phyloP scores from a whole-genome alignment of 2,113 vertebrate genomes.

The Chionis minor region DNA sequence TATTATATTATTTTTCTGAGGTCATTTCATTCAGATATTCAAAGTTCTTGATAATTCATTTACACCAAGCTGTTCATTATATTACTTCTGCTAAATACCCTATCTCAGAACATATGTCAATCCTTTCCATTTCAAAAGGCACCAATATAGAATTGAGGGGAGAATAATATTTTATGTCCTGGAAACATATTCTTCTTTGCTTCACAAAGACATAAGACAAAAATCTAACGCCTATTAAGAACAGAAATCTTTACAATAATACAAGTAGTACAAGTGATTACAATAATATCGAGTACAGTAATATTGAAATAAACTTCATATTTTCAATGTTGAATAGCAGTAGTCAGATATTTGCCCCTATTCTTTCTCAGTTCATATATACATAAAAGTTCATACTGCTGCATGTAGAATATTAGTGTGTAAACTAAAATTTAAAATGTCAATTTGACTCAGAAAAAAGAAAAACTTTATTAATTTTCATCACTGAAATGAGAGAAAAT shows the following conservation, averaged over 20 bases:
- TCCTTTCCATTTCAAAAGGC: neutral
- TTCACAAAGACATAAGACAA: neutral
- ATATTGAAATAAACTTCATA: neutral
- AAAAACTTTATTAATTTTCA: neutral
- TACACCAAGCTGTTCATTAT: neutral
- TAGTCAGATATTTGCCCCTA: neutral
- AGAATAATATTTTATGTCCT: neutral
- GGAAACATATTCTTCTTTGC: neutral
- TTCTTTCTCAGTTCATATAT: neutral
- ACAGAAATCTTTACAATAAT: neutral
- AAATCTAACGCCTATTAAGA: neutral
- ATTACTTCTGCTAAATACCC: neutral
- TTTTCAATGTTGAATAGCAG: neutral
- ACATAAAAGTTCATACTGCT: neutral
- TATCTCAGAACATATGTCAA: neutral
- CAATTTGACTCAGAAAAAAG: neutral
- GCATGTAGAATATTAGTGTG: neutral
- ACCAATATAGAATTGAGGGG: neutral
- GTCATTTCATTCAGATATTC: neutral
- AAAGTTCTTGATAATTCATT: neutral
- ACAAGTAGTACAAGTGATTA: neutral
- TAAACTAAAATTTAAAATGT: neutral
- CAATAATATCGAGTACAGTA: neutral
- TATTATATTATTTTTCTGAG: neutral
- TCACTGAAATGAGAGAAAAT: neutral